These are phyloP conservation scores for Gallinago media DNA, from an alignment of 2,113 vertebrate species.

Conservation along the genomic window DNA sequence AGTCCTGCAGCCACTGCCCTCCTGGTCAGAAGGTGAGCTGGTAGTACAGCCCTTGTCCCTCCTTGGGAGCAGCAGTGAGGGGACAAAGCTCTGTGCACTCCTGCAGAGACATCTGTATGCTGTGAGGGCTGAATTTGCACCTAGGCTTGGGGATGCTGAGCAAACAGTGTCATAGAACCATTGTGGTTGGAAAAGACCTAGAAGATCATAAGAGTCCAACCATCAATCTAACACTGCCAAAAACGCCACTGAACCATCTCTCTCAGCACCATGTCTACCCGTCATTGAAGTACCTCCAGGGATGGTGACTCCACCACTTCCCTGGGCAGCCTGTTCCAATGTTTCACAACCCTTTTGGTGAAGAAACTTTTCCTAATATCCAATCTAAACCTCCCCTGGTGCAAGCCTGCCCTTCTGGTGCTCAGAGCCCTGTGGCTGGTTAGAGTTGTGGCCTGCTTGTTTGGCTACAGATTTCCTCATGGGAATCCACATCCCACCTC, in stretches of 20 bases:
- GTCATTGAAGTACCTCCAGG: too few species aligned
- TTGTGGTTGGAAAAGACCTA: too few species aligned
- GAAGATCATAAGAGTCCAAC: too few species aligned
- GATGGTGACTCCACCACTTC: too few species aligned
- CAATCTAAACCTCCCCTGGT: too few species aligned
- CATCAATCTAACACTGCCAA: too few species aligned
- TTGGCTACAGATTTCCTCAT: not conserved
- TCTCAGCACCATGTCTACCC: too few species aligned
- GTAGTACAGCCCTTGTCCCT: not conserved
- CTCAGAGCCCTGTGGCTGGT: not conserved
- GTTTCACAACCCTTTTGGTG: too few species aligned
- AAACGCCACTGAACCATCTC: too few species aligned
- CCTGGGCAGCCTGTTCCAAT: too few species aligned
- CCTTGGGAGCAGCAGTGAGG: fast-evolving
- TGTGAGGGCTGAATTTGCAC: not conserved
- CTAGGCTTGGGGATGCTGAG: not conserved
- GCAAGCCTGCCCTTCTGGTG: not conserved
- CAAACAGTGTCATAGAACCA: not conserved
- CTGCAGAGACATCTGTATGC: fast-evolving
- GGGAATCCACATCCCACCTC: not conserved
- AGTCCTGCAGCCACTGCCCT: not conserved
- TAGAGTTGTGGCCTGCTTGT: not conserved
- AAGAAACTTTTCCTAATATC: too few species aligned
- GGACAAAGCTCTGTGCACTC: not conserved
- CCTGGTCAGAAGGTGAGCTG: not conserved